Percentiles rank a stretch among this genome's conserved stretches.
Evolutionary conservation across 2,113 vertebrate species (phyloP).

Genomic region (Prolemur simus): DNA sequence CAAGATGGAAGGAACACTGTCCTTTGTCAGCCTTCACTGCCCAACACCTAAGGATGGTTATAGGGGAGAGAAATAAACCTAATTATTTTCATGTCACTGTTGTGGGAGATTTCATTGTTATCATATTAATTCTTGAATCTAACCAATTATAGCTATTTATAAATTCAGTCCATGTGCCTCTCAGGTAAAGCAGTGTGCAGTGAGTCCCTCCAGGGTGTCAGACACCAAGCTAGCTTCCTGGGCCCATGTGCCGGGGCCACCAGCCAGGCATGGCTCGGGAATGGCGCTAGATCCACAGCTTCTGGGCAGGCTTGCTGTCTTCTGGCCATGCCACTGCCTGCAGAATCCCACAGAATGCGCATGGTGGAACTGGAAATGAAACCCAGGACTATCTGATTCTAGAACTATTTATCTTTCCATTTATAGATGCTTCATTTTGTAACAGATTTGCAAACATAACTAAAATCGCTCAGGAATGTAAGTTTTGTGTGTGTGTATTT

Average conservation of each 20-base stretch:
- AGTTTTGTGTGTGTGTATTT: neutral
- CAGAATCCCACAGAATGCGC: neutral
- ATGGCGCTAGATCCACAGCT: too few species aligned
- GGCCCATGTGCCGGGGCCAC: too few species aligned
- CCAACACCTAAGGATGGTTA: neutral
- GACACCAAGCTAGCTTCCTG: neutral
- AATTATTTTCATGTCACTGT: neutral
- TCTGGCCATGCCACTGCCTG: rapidly evolving
- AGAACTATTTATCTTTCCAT: neutral
- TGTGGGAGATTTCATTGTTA: neutral
- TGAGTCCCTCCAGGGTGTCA: neutral
- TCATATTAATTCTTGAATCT: neutral
- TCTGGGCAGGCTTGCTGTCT: neutral
- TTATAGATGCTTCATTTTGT: neutral
- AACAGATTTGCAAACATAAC: neutral
- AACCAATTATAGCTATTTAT: neutral
- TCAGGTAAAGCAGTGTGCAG: neutral
- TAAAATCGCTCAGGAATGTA: neutral
- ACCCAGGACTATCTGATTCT: neutral
- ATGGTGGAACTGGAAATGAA: neutral
- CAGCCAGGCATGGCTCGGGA: neutral
- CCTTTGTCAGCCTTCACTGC: neutral
- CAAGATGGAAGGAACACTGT: neutral
- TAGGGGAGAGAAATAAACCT: neutral
- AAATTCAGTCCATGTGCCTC: too few species aligned